These are phyloP conservation scores for Garrulus glandarius DNA, from an alignment of 2,797 vertebrate species.

Conservation along the genomic window DNA sequence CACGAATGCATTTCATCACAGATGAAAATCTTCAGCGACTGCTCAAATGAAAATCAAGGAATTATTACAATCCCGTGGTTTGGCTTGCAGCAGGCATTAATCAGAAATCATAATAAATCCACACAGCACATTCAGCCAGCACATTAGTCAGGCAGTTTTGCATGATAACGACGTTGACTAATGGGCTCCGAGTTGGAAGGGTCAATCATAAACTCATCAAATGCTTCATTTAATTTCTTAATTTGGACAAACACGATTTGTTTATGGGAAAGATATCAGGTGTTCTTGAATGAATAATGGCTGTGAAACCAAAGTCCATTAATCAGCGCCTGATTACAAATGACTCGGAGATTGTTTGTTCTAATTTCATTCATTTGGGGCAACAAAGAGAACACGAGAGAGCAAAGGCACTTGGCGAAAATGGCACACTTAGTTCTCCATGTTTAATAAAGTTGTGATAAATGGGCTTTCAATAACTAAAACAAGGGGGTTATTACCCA, in stretches of 20 bases:
- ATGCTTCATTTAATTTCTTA: conserved; percentile 99
- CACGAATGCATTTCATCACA: conserved; percentile 86
- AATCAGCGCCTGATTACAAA: conserved; percentile 98
- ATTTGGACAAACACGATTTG: conserved; percentile 99
- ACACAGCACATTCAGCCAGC: conserved; percentile 79
- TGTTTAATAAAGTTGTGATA: conserved; percentile 93
- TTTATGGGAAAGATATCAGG: conserved; percentile 99
- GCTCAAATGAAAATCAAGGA: conserved; percentile 90
- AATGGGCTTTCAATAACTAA: conserved; percentile 89
- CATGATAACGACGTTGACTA: conserved; percentile 90
- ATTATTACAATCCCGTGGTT: conserved; percentile 92
- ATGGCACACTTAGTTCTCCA: conserved; percentile 85
- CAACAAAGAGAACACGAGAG: conserved; percentile 95
- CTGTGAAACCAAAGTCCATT: conserved; percentile 94
- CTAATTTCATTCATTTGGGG: conserved; percentile 99
- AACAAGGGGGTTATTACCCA: conserved; percentile 85
- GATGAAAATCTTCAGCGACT: conserved; percentile 80
- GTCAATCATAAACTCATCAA: conserved; percentile 99
- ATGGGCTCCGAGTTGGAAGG: conserved; percentile 89
- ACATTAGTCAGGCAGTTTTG: conserved; percentile 92
- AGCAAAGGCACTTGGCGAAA: conserved; percentile 87
- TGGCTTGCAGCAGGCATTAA: conserved; percentile 91
- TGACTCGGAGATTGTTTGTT: conserved; percentile 97
- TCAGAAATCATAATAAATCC: conserved; percentile 97
- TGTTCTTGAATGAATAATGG: conserved; percentile 97